phyloP scores from a whole-genome alignment of 1,140 invertebrate genomes.

The Sinonovacula constricta region DNA sequence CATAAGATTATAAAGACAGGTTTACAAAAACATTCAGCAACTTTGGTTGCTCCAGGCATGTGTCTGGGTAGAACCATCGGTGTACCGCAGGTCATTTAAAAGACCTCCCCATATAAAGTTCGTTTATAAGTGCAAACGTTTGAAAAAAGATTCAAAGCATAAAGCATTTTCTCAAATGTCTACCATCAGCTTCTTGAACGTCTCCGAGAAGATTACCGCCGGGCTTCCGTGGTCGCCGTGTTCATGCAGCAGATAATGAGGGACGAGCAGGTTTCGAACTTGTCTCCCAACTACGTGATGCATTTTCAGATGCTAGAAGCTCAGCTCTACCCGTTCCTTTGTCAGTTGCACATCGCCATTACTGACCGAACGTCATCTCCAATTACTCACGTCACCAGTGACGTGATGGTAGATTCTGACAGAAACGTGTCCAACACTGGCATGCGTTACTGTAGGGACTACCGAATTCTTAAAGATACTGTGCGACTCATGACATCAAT shows the following conservation, averaged over 20 bases:
- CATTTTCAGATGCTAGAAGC: slow-evolving; percentile 12
- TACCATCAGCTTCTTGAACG: slow-evolving; percentile 7
- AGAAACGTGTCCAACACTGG: not conserved
- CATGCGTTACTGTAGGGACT: slow-evolving; percentile 1
- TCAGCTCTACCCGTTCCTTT: slow-evolving; percentile 17
- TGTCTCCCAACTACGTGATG: slow-evolving; percentile 1
- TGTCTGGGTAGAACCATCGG: not conserved
- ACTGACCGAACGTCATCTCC: not conserved
- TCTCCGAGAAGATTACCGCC: slow-evolving; percentile 21
- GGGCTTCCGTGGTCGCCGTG: slow-evolving; percentile 7
- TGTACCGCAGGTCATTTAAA: too few species aligned
- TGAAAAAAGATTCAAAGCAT: not conserved
- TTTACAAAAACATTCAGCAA: not conserved
- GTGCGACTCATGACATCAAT: slow-evolving; percentile 7
- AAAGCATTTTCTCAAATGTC: not conserved
- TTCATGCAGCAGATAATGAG: slow-evolving; percentile 6
- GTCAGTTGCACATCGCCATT: slow-evolving; percentile 18
- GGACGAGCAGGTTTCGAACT: not conserved
- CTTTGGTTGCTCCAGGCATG: not conserved
- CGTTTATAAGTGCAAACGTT: not conserved
- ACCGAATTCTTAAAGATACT: slow-evolving; percentile 11
- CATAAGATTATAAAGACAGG: not conserved
- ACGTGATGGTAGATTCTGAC: slow-evolving; percentile 4
- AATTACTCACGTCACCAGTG: slow-evolving; percentile 4
- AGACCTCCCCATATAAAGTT: too few species aligned